Evolutionary conservation across 2,888 invertebrate species (phyloP), one percentile per base, ranked within the genome.

Genomic region (Galerucella calmariensis): DNA sequence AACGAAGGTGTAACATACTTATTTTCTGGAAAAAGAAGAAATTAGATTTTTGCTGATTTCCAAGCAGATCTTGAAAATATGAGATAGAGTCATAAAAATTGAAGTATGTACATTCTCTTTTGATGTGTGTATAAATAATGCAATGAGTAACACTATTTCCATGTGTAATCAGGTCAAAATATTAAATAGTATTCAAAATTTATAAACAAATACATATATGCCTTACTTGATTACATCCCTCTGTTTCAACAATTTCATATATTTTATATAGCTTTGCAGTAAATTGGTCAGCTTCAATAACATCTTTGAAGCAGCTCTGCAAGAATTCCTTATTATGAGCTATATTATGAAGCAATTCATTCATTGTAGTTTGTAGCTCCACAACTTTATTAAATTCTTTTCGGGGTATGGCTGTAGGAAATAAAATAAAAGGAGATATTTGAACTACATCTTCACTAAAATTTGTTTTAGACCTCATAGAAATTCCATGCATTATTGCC

Each of bases 241-340:
- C 95, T 46, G 91, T 88, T 70, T 92, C 88, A 0, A 97, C 93
- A 75, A 91, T 93, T 81, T 94, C 91, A 89, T 96, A 97, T 78
- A 98, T 94, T 73, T 94, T 90, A 88, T 94, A 98, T 24, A 98
- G 88, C 82, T 90, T 92, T 58, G 91, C 91, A 0, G 97, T 97
- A 86, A 98, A 98, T 76, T 94, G 93, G 86, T 98, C 98, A 0
- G 93, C 94, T 89, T 94, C 90, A 41, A 97, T 91, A 0, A 96
- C 95, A 85, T 96, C 93, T 79, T 92, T 91, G 35, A 96, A 89
- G 10, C 93, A 92, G 48, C 90, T 88, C 73, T 91, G 90, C 6
- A 97, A 88, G 85, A 97, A 97, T 24, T 92, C 91, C 75, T 92
- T 73, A 86, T 95, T 92, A 85, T 95, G 93, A 0, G 96, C 95